Conservation (phyloP, 1,140 invertebrate species). For the Nasonia longicornis region DNA sequence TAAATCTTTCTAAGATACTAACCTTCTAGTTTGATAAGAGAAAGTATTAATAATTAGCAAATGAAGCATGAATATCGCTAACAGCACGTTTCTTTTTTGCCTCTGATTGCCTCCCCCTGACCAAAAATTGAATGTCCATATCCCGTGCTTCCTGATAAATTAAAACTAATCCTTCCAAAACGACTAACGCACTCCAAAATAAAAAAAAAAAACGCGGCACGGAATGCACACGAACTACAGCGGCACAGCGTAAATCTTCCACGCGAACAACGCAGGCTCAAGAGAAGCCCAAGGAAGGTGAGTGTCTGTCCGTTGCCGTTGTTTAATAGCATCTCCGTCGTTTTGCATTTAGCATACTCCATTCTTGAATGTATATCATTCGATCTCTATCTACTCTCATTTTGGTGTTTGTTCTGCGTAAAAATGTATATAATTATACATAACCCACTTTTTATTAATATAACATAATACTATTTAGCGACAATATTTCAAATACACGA, state of each 20-base stretch:
- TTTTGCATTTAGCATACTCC: conserved; percentile 13
- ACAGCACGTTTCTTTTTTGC: conserved; percentile 66
- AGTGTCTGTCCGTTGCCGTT: conserved; percentile 58
- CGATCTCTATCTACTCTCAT: neutral
- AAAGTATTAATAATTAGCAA: conserved; percentile 42
- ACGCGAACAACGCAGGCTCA: conserved; percentile 64
- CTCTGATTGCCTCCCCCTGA: conserved; percentile 45
- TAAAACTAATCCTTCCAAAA: conserved; percentile 28
- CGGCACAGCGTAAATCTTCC: conserved; percentile 65
- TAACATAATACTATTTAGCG: neutral
- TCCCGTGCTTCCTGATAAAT: conserved; percentile 30
- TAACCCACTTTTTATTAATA: neutral
- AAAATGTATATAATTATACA: neutral
- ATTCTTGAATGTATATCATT: conserved; percentile 3
- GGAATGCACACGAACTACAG: conserved; percentile 66
- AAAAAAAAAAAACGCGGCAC: conserved; percentile 59
- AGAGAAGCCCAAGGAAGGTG: conserved; percentile 67
- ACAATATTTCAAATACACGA: neutral
- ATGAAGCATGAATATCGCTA: conserved; percentile 63
- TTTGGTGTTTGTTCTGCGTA: neutral
- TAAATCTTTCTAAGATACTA: conserved; percentile 25
- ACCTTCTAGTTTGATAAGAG: conserved; percentile 48
- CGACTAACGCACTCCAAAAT: conserved; percentile 51
- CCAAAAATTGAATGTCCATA: conserved; percentile 20
- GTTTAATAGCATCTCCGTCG: conserved; percentile 32